phyloP scores from a whole-genome alignment of 2,888 invertebrate species.

The Zelleria hepariella region DNA sequence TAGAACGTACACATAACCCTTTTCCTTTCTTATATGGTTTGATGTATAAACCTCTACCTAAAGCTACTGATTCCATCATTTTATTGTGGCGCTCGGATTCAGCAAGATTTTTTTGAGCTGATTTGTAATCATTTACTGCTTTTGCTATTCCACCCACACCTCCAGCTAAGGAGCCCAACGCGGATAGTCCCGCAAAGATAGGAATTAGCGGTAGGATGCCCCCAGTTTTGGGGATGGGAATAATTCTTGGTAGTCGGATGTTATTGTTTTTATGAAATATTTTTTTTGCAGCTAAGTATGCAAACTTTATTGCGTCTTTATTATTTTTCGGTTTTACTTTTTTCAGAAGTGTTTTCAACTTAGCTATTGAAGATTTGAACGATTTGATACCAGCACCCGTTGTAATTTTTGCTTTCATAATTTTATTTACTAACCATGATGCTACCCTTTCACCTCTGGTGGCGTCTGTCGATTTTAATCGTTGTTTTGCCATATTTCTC shows the following conservation, averaged over 20 bases:
- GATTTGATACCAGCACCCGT: not conserved
- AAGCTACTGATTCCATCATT: constrained; percentile 34
- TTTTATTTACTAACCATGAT: constrained; percentile 9
- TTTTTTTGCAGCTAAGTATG: constrained; percentile 13
- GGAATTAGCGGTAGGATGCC: constrained; percentile 32
- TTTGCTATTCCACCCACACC: constrained; percentile 33
- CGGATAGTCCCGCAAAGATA: constrained; percentile 31
- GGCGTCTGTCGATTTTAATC: constrained; percentile 9
- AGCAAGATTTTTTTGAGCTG: no score
- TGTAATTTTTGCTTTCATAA: constrained; percentile 18
- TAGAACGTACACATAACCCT: constrained; percentile 3
- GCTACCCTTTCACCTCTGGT: constrained; percentile 10
- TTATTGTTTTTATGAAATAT: constrained; percentile 14
- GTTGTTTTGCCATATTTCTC: constrained; percentile 14
- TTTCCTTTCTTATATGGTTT: constrained; percentile 8
- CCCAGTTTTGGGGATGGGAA: constrained; percentile 31
- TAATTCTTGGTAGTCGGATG: constrained; percentile 21
- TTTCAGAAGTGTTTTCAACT: constrained; percentile 9
- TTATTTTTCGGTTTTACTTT: constrained; percentile 16
- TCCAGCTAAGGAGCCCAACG: constrained; percentile 30
- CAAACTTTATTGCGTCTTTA: constrained; percentile 14
- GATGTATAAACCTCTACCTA: constrained; percentile 25
- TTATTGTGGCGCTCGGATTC: constrained; percentile 11
- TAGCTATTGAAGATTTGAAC: constrained; percentile 1
- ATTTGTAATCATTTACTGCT: constrained; percentile 24